Evolutionary conservation across 2,113 vertebrate genomes (phyloP).

Genomic region (Hyla sarda): DNA sequence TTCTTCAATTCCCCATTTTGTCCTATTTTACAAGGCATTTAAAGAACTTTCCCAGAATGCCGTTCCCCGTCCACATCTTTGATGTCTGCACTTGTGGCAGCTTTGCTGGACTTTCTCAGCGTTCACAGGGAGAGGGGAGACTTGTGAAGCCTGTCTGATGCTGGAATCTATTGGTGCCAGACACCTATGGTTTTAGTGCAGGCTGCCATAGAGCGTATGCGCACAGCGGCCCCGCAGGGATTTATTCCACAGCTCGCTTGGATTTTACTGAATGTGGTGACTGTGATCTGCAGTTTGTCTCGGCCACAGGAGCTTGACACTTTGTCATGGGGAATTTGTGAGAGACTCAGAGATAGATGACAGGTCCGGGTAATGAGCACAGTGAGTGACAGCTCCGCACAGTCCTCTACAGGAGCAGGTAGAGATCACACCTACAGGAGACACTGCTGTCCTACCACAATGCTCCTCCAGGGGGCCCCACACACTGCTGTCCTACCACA

Average conservation of each 20-base stretch:
- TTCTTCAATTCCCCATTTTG: background rate
- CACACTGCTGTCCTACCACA: too few species aligned
- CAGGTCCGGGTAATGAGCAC: background rate
- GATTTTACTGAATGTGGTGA: background rate
- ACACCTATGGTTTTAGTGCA: slow-evolving; percentile 8
- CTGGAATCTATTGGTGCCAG: slow-evolving; percentile 45
- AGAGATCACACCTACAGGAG: background rate
- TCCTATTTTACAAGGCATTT: background rate
- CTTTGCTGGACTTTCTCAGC: slow-evolving; percentile 38
- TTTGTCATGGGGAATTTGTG: slow-evolving; percentile 26
- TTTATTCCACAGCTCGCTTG: background rate
- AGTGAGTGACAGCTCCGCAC: background rate
- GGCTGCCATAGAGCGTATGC: background rate
- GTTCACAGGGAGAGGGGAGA: slow-evolving; percentile 12
- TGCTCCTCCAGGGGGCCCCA: background rate
- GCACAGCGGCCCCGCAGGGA: background rate
- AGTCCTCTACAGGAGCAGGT: background rate
- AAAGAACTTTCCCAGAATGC: background rate
- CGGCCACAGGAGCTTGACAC: slow-evolving; percentile 6
- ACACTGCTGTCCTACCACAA: background rate
- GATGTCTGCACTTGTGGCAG: background rate
- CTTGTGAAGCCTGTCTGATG: slow-evolving; percentile 42
- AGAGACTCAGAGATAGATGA: background rate
- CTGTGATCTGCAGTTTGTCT: slow-evolving; percentile 40
- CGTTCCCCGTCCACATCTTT: background rate